Evolutionary conservation across 2,888 invertebrate genomes (phyloP).

Genomic region (Arge pagana): DNA sequence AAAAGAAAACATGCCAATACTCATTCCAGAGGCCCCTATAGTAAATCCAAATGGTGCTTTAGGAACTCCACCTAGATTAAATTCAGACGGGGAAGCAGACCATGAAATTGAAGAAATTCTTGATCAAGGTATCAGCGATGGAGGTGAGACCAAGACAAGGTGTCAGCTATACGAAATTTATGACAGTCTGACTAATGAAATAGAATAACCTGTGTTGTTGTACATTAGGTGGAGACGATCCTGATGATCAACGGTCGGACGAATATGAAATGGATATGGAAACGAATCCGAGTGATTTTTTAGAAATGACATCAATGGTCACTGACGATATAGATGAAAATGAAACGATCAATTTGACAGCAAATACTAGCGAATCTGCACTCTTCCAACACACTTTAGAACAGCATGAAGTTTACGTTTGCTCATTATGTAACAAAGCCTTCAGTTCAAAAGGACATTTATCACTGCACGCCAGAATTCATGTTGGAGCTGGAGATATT

Average conservation of each 20-base stretch:
- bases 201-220: no score
- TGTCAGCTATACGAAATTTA: neutral
- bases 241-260: conserved; percentile 52
- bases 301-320: conserved; percentile 52
- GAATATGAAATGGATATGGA: conserved; percentile 58
- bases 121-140: conserved; percentile 49
- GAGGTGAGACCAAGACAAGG: conserved; percentile 38
- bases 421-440: conserved; percentile 56
- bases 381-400: conserved; percentile 45
- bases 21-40: conserved; percentile 55
- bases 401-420: conserved; percentile 56
- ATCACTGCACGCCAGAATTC: conserved; percentile 57
- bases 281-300: conserved; percentile 55
- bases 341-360: conserved; percentile 16
- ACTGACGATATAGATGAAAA: conserved; percentile 40
- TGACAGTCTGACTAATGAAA: no score
- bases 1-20: conserved; percentile 51
- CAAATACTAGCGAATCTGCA: conserved; percentile 21
- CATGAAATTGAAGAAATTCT: conserved; percentile 50
- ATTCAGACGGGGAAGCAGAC: conserved; percentile 53
- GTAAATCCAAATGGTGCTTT: conserved; percentile 56
- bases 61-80: conserved; percentile 54
- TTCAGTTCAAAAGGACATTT: conserved; percentile 59
- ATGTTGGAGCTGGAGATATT: conserved; percentile 55
- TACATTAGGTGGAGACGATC: conserved; percentile 37